Base-by-base conservation (phyloP, 2,113 vertebrate species). In the Crotophaga sulcirostris region DNA sequence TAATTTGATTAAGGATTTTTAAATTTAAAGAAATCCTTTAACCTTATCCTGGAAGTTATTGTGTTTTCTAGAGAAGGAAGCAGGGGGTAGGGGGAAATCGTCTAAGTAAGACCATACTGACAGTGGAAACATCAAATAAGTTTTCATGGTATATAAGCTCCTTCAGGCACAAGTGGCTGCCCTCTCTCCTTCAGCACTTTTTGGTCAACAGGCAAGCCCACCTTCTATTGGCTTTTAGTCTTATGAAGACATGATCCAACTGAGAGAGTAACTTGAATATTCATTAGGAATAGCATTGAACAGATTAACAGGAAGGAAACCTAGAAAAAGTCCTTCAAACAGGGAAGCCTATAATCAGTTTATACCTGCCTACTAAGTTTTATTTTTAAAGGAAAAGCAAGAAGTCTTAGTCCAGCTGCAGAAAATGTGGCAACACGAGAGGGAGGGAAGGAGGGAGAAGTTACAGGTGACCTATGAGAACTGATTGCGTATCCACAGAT, bases 61-160 rank as follows among this genome's bases (percentile, higher is more conserved):
- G 52, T 55, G 13, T 60, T 80, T 88, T 59, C 75, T 44, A 64
- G 45, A 44, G 47, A 49, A 29, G 17, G 15, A 34, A 20, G 36
- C 3, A 3, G 7, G 7, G 4, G 45, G 12, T 12, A 8, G 3
- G 6, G 18, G 4, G 3, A 6, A 69, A 59, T 59, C 12, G 40
- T 47, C 7, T 17, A 36, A 77, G 12, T 3, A 29, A 36, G 51
- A 49, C 28, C 87, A 44, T 14, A 45, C 18, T 26, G 16, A 47
- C 7, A 78, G 16, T 5, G 6, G 77, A 49, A 80, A 63, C 12
- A 87, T 38, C 28, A 60, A 52, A 64, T 51, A 18, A 31, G 17
- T 19, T 92, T 85, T 38, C 19, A 11, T 4, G 7, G 47, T 7
- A 33, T 12, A n/a, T 14, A 78, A 54, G n/a, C 51, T 68, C 26